A percentile compares a stretch with the other conserved stretches of the same genome.
Conservation (phyloP, 1,140 invertebrate species). For the Pseudomyrmex cubaensis region DNA sequence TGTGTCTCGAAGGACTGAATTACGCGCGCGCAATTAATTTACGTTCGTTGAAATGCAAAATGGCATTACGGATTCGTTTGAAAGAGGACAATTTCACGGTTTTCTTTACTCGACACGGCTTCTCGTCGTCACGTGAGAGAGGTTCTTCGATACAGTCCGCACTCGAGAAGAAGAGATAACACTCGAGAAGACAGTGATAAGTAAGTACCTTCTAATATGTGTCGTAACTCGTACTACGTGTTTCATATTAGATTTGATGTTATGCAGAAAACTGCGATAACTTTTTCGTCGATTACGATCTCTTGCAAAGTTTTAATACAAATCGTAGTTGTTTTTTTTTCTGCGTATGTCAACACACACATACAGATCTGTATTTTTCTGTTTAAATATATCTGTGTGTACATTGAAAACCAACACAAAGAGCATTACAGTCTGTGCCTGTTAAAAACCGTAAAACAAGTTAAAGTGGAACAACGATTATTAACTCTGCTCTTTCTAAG, state of each 20-base stretch:
- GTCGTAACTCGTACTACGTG: not conserved
- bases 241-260: conserved; percentile 12
- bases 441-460: not conserved
- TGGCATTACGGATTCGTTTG: not conserved
- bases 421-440: not conserved
- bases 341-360: not conserved
- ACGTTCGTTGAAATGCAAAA: not conserved
- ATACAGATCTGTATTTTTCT: not conserved
- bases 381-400: not conserved
- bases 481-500: not conserved
- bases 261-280: not conserved
- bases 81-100: conserved; percentile 2
- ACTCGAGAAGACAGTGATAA: not conserved
- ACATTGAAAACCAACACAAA: not conserved
- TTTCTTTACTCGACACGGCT: not conserved
- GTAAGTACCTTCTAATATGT: conserved; percentile 43
- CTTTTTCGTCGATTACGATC: not conserved
- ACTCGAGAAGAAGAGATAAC: conserved; percentile 11
- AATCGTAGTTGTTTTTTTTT: not conserved
- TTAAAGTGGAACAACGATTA: conserved; percentile 1
- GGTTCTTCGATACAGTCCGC: too few relatives aligned
- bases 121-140: too few relatives aligned
- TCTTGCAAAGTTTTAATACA: not conserved
- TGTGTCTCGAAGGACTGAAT: conserved; percentile 27
- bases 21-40: conserved; percentile 40